Conservation (phyloP, 2,797 vertebrate species). For the Silurus aristotelis region DNA sequence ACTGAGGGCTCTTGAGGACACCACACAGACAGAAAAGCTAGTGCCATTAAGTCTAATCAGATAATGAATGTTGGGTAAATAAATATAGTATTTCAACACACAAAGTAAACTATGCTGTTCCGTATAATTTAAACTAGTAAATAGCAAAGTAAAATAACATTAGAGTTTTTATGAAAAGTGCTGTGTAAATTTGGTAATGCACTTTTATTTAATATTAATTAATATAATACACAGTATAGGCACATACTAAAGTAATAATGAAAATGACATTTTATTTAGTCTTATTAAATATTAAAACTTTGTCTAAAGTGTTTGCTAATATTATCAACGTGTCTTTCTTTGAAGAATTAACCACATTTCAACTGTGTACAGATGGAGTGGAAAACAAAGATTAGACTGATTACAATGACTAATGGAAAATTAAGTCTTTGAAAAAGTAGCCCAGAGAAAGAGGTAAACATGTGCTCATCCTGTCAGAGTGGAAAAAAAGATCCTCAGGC, state of each 20-base stretch:
- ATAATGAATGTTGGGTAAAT: neutral
- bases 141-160: neutral
- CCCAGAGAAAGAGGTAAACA: constrained; percentile 36
- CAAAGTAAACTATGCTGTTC: neutral
- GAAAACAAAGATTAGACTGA: constrained; percentile 18
- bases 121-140: neutral
- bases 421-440: constrained; percentile 26
- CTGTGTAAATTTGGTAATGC: too few relatives aligned
- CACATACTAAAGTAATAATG: neutral
- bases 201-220: neutral
- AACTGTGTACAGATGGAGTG: constrained; percentile 13
- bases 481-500: constrained; percentile 30
- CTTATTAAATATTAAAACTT: neutral
- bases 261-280: neutral
- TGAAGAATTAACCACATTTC: neutral
- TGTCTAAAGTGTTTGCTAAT: neutral
- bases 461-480: constrained; percentile 34
- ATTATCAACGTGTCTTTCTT: neutral
- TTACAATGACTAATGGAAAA: constrained; percentile 42
- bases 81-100: neutral
- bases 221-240: neutral
- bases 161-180: too few relatives aligned
- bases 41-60: neutral
- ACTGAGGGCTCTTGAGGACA: neutral
- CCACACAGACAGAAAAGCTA: neutral